These are phyloP conservation scores for Drosophila pseudoananassae DNA, from an alignment of 1,140 invertebrate genomes.

Conservation along the genomic window DNA sequence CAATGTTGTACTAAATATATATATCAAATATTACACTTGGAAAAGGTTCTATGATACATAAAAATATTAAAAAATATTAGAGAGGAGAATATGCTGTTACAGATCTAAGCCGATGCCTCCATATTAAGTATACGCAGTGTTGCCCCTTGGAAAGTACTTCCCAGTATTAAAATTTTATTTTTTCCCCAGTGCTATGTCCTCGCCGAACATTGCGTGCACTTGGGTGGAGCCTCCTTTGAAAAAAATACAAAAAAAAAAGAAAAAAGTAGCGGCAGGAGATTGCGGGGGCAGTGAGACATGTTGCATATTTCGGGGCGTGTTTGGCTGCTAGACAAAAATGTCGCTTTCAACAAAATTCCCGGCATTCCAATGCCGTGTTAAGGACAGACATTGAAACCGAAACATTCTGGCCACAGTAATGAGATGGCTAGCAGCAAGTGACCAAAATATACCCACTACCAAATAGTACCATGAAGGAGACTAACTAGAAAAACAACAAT, in stretches of 20 bases:
- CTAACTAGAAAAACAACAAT: conserved; percentile 12
- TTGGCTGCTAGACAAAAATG: conserved; percentile 63
- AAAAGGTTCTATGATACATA: too few relatives aligned
- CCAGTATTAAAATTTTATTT: neutral
- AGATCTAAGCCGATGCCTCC: too few relatives aligned
- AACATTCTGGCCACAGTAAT: conserved; percentile 43
- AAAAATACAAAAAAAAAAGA: neutral
- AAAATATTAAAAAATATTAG: too few relatives aligned
- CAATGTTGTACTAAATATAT: too few relatives aligned
- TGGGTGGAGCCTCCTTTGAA: conserved; percentile 41
- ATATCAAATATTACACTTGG: too few relatives aligned
- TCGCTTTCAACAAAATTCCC: conserved; percentile 41
- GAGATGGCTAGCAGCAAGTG: conserved; percentile 20
- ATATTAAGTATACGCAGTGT: neutral
- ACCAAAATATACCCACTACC: conserved; percentile 23
- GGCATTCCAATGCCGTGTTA: conserved; percentile 64
- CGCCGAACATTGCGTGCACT: conserved; percentile 48
- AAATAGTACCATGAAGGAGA: neutral
- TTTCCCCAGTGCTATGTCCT: conserved; percentile 19
- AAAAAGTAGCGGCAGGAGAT: conserved; percentile 12
- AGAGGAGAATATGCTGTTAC: too few relatives aligned
- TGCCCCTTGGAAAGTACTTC: too few relatives aligned
- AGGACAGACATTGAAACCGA: conserved; percentile 52
- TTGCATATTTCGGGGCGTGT: conserved; percentile 64
- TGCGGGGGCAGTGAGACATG: conserved; percentile 32